Percentiles rank a stretch among this genome's conserved stretches.
phyloP scores from a whole-genome alignment of 2,888 invertebrate species.

The Plagiodera versicolora region DNA sequence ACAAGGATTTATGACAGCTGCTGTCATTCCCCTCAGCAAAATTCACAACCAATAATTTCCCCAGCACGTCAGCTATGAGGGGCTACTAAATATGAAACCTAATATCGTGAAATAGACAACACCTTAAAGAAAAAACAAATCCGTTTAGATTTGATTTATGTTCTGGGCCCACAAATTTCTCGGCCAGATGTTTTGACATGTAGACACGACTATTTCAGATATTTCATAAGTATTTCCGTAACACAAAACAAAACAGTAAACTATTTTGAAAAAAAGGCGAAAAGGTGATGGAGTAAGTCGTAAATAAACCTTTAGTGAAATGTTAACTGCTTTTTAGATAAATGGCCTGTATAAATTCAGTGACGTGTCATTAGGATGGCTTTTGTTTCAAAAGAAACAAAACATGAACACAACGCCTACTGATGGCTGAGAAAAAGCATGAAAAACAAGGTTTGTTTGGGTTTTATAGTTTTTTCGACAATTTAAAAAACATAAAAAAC shows the following conservation, averaged over 20 bases:
- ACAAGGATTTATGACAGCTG: neutral
- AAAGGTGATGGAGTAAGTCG: constrained; percentile 25
- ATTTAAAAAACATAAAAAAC: too few relatives aligned
- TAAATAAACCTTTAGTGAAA: constrained; percentile 31
- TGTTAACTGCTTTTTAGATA: constrained; percentile 31
- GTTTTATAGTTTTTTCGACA: too few relatives aligned
- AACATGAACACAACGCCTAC: neutral
- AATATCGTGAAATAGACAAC: constrained; percentile 17
- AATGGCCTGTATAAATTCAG: constrained; percentile 23
- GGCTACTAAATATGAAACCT: constrained; percentile 20
- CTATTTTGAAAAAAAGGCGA: constrained; percentile 29
- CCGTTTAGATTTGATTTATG: constrained; percentile 28
- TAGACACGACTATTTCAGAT: constrained; percentile 25
- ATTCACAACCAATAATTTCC: constrained; percentile 22
- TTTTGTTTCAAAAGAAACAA: constrained; percentile 4
- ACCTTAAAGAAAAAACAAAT: constrained; percentile 16
- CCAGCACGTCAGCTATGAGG: constrained; percentile 15
- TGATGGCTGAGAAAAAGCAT: too few relatives aligned
- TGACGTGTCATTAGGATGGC: constrained; percentile 11
- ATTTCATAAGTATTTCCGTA: constrained; percentile 29
- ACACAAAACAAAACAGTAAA: constrained; percentile 26
- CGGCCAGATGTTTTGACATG: constrained; percentile 33
- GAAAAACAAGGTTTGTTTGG: too few relatives aligned
- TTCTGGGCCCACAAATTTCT: constrained; percentile 21
- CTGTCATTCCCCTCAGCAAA: neutral